Percentiles rank a stretch among this genome's conserved stretches.
phyloP scores from a whole-genome alignment of 2,797 vertebrate genomes.

The Bradypodion pumilum region DNA sequence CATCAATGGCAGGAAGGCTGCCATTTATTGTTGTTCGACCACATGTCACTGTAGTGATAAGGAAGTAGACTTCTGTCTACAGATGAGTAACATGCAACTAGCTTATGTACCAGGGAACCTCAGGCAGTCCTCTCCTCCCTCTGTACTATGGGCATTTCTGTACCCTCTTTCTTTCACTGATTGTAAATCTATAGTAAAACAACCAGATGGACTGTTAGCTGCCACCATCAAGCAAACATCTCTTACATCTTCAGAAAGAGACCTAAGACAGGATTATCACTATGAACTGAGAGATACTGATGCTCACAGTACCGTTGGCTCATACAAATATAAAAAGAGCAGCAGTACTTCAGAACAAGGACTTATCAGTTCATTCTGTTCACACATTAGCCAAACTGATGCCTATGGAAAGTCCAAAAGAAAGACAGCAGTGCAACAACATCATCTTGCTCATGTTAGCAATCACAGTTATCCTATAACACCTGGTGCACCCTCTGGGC shows the following conservation, averaged over 20 bases:
- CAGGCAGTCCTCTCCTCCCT: neutral
- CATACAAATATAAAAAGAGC: neutral
- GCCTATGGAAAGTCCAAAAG: neutral
- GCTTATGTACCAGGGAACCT: no score
- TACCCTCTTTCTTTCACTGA: neutral
- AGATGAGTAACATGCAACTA: no score
- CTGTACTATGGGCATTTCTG: neutral
- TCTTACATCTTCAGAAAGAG: neutral
- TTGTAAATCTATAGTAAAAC: neutral
- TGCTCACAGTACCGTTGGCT: neutral
- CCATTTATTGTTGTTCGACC: neutral
- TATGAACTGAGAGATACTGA: neutral
- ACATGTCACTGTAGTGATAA: neutral
- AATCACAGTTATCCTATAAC: no score
- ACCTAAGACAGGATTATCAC: neutral
- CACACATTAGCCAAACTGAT: neutral
- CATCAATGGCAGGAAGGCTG: neutral
- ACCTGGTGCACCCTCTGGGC: no score
- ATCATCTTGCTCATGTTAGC: neutral
- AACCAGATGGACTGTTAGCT: neutral
- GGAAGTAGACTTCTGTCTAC: neutral
- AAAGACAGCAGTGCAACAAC: neutral
- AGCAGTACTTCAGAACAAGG: neutral
- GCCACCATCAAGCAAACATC: neutral
- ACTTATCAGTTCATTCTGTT: neutral